Base-by-base conservation (phyloP, 1,140 invertebrate genomes). In the Tachypleus tridentatus region DNA sequence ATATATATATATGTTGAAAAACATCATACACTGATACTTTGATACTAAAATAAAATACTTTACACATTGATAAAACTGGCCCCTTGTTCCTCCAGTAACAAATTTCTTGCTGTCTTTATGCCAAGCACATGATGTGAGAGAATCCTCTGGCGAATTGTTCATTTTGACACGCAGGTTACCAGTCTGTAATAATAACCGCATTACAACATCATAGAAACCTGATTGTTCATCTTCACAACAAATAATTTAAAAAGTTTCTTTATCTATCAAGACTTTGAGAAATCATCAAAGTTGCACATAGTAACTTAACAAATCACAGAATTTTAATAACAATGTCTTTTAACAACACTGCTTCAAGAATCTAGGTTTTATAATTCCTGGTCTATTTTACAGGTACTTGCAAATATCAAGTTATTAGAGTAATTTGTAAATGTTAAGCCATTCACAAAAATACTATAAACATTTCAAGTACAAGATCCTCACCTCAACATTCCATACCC, bases 21-120 rank as follows among this genome's bases (percentile, higher is more conserved):
- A 29, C 29, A 29, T 29, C 29, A 29, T 29, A 29, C 29, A 29
- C 29, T 29, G 29, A 29, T 29, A 29, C 29, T 29, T 2, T 29
- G 29, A 29, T 29, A 29, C 29, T 29, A 29, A 29, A 29, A 29
- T 29, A 11, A 11, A 49, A 57, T 11, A 29, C 29, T 29, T 75
- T 74, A 79, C 79, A 75, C 78, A 80, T 61, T 75, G 75, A 70
- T 80, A 80, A 71, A 80, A 80, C 66, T 80, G 78, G 61, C 79
- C 79, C 60, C 75, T 70, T 4, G 73, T 75, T 49, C 79, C 79
- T 9, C 79, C 79, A 29, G 74, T 74, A 8, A 78, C 76, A 73
- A 80, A 78, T 61, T 74, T 75, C 57, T 76, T 75, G 8, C 75
- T 71, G 70, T 79, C 77, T 47, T 71, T 70, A 69, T 77, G 76